Conservation (phyloP, 2,888 invertebrate species). For the Onthophagus sagittarius region DNA sequence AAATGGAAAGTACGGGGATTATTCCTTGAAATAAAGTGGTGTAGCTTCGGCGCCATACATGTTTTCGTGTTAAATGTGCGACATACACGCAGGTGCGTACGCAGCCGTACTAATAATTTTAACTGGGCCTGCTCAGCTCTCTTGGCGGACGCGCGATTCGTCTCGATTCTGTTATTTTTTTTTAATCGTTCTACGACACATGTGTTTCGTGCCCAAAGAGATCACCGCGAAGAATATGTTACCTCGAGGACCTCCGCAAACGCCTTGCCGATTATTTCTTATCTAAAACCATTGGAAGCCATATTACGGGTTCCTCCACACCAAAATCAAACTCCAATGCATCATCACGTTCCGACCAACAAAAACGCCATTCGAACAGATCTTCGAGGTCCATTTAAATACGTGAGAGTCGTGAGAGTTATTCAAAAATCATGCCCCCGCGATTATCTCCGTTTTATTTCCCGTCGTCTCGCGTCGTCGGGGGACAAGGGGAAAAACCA, state of each 20-base stretch:
- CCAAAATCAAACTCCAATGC: background rate
- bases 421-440: conserved; percentile 36
- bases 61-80: conserved; percentile 49
- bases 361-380: background rate
- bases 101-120: conserved; percentile 87
- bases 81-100: conserved; percentile 90
- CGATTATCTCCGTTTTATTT: conserved; percentile 36
- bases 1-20: conserved; percentile 34
- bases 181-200: conserved; percentile 25
- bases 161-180: conserved; percentile 36
- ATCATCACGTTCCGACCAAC: background rate
- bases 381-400: conserved; percentile 20
- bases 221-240: conserved; percentile 8
- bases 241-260: background rate
- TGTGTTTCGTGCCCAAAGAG: conserved; percentile 17
- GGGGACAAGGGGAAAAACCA: conserved; percentile 40
- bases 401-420: conserved; percentile 35
- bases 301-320: conserved; percentile 26
- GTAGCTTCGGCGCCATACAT: conserved; percentile 46
- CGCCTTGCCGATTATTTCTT: background rate
- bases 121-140: conserved; percentile 80
- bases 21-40: conserved; percentile 38
- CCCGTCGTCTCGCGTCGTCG: conserved; percentile 17
- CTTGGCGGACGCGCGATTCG: conserved; percentile 46
- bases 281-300: conserved; percentile 33